Conservation (phyloP, 1,140 invertebrate genomes). For the Manduca sexta region DNA sequence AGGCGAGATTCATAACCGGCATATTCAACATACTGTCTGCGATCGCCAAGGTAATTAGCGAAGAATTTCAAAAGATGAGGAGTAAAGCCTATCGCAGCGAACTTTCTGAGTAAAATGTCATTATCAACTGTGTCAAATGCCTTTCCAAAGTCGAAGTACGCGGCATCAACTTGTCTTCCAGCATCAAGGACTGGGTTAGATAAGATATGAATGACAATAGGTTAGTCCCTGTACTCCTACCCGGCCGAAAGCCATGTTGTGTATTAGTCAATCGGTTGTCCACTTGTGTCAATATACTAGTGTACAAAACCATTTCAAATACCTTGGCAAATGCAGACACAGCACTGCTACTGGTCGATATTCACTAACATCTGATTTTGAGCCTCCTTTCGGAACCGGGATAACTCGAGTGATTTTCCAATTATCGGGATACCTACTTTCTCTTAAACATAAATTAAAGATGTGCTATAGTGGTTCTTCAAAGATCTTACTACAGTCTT, state of each 20-base stretch:
- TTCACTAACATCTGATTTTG: not conserved
- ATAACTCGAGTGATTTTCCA: slow-evolving; percentile 1
- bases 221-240: not conserved
- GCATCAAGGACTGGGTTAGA: not conserved
- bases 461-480: slow-evolving; percentile 2
- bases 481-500: not conserved
- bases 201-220: not conserved
- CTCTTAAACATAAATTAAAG: slow-evolving; percentile 9
- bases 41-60: not conserved
- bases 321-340: not conserved
- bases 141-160: not conserved
- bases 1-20: slow-evolving; percentile 6
- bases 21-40: slow-evolving; percentile 3
- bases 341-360: not conserved
- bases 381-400: not conserved
- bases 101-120: not conserved
- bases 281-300: not conserved
- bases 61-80: not conserved
- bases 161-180: not conserved
- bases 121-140: not conserved
- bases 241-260: not conserved
- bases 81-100: not conserved
- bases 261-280: not conserved
- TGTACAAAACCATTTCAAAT: not conserved
- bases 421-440: not conserved